Conservation (phyloP, 2,113 vertebrate genomes). For the Colossoma macropomum region DNA sequence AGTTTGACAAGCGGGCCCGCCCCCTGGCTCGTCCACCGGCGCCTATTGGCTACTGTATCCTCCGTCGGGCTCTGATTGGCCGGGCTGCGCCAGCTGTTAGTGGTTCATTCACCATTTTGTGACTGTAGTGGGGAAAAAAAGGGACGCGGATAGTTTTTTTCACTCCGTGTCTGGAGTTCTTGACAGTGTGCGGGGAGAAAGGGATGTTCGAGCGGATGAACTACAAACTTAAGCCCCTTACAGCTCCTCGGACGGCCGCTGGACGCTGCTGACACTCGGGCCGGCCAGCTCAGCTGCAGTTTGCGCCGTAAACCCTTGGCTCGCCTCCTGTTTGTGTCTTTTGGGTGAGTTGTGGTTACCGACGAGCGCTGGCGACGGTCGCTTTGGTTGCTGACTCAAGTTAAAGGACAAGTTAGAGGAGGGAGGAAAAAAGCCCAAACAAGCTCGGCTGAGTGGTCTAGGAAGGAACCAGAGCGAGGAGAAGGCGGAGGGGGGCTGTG, state of each 20-base stretch:
- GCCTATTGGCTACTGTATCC: constrained; percentile 78
- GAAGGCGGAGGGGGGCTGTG: constrained; percentile 52
- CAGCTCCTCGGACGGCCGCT: constrained; percentile 62
- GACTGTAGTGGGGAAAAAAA: constrained; percentile 88
- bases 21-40: constrained; percentile 44
- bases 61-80: constrained; percentile 84
- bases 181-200: constrained; percentile 58
- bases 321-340: constrained; percentile 58
- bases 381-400: neutral
- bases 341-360: constrained; percentile 75
- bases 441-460: constrained; percentile 20
- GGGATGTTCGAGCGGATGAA: constrained; percentile 72
- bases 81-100: constrained; percentile 86
- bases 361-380: too few species aligned
- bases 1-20: constrained; percentile 67
- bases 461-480: constrained; percentile 58
- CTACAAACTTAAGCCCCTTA: constrained; percentile 65
- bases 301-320: constrained; percentile 69
- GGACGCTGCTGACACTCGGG: constrained; percentile 62
- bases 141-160: constrained; percentile 78
- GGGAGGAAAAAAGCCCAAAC: neutral
- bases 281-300: constrained; percentile 61
- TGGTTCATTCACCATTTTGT: constrained; percentile 99
- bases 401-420: constrained; percentile 4
- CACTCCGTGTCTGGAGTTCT: constrained; percentile 75